Percentiles rank a stretch among this genome's conserved stretches.
These are phyloP conservation scores for Lasioglossum figueresi DNA, from an alignment of 2,888 invertebrate species.

Conservation along the genomic window DNA sequence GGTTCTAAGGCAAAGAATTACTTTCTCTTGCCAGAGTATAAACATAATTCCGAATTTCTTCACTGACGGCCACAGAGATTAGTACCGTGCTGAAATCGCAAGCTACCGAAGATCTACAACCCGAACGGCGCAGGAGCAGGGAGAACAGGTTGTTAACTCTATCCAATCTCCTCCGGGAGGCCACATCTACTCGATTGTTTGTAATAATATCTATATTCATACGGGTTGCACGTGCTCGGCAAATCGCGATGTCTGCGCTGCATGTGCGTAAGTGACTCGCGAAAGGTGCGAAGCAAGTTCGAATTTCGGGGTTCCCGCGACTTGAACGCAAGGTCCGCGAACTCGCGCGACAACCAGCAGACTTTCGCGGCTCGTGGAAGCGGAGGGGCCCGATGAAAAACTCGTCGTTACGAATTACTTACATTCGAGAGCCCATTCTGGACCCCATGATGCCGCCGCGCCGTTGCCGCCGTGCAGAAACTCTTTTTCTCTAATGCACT, in stretches of 20 bases:
- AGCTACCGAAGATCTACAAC: background rate
- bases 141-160: background rate
- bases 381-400: background rate
- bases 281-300: background rate
- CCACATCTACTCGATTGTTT: background rate
- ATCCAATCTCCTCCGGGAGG: background rate
- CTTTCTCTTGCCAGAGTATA: background rate
- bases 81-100: background rate
- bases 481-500: slow-evolving; percentile 12
- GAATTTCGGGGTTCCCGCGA: too few species aligned
- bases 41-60: background rate
- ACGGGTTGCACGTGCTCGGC: background rate
- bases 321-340: background rate
- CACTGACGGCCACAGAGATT: background rate
- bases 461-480: background rate
- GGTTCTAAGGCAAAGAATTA: background rate
- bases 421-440: slow-evolving; percentile 54
- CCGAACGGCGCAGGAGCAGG: background rate
- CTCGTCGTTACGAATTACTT: slow-evolving; percentile 35
- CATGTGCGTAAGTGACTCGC: background rate
- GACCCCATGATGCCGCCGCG: slow-evolving; percentile 27
- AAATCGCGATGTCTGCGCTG: background rate
- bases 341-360: background rate
- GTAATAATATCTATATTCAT: background rate
- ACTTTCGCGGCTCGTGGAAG: background rate